phyloP scores from a whole-genome alignment of 2,797 vertebrate species.

The Myotis vivesi region DNA sequence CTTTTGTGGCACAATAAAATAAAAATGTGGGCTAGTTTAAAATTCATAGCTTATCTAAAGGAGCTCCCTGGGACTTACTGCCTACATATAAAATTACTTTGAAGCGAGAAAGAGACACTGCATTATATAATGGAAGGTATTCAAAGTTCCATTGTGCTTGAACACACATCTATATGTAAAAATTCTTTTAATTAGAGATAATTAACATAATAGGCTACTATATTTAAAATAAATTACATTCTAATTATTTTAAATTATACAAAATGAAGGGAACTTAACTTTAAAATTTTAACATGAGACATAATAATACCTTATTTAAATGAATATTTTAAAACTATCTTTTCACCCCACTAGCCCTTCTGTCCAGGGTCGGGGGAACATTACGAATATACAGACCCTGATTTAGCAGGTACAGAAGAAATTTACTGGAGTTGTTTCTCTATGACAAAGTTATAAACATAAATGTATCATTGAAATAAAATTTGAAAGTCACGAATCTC shows the following conservation, averaged over 20 bases:
- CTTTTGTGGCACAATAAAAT: conserved; percentile 73
- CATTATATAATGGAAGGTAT: conserved; percentile 61
- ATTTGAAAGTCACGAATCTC: conserved; percentile 17
- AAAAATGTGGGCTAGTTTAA: conserved; percentile 70
- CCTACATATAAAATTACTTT: conserved; percentile 70
- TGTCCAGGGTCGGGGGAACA: neutral
- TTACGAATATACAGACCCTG: neutral
- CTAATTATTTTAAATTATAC: conserved; percentile 32
- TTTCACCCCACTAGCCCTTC: conserved; percentile 47
- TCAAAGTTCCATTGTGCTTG: conserved; percentile 57
- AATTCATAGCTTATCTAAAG: conserved; percentile 70
- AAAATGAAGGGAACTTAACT: conserved; percentile 65
- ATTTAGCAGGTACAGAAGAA: conserved; percentile 29
- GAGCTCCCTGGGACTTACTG: conserved; percentile 54
- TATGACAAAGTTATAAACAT: conserved; percentile 46
- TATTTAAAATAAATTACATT: conserved; percentile 77
- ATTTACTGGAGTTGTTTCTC: conserved; percentile 28
- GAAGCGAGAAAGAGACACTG: conserved; percentile 51
- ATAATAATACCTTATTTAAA: conserved; percentile 59
- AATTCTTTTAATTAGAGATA: conserved; percentile 75
- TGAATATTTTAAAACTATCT: conserved; percentile 49
- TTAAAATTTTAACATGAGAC: conserved; percentile 62
- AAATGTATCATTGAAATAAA: conserved; percentile 60
- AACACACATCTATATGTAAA: conserved; percentile 69
- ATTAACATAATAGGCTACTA: conserved; percentile 76